Conservation (phyloP, 2,113 vertebrate genomes). For the Psilopsiagon aurifrons region DNA sequence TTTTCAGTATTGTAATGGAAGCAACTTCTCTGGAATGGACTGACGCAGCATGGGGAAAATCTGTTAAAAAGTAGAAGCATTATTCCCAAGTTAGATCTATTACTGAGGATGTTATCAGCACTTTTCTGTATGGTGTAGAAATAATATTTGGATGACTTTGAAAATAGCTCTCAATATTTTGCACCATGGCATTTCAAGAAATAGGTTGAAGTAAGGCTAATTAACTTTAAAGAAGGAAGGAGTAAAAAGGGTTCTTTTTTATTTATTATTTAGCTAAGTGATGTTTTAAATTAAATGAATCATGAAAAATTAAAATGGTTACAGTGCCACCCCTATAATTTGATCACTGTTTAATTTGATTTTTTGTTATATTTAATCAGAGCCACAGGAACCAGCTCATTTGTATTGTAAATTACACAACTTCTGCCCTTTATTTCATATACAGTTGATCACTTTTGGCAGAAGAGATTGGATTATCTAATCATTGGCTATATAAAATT, state of each 20-base stretch:
- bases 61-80: not conserved
- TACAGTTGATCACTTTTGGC: slow-evolving; percentile 67
- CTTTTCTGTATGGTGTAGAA: not conserved
- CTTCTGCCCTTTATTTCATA: slow-evolving; percentile 68
- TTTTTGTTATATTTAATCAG: slow-evolving; percentile 73
- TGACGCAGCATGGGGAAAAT: not conserved
- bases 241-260: slow-evolving; percentile 10
- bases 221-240: slow-evolving; percentile 49
- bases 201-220: slow-evolving; percentile 47
- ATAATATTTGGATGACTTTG: slow-evolving; percentile 26
- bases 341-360: slow-evolving; percentile 67
- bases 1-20: not conserved
- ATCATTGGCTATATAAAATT: slow-evolving; percentile 65
- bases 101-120: not conserved
- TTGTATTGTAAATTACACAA: slow-evolving; percentile 70
- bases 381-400: slow-evolving; percentile 56
- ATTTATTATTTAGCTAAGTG: slow-evolving; percentile 53
- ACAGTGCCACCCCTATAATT: slow-evolving; percentile 55
- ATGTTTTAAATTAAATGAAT: slow-evolving; percentile 61
- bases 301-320: slow-evolving; percentile 59
- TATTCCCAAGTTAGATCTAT: not conserved
- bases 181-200: slow-evolving; percentile 17
- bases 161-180: slow-evolving; percentile 16
- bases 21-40: not conserved
- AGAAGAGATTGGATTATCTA: slow-evolving; percentile 69